Evolutionary conservation across 2,113 vertebrate genomes (phyloP).

Genomic region (Cairina moschata): DNA sequence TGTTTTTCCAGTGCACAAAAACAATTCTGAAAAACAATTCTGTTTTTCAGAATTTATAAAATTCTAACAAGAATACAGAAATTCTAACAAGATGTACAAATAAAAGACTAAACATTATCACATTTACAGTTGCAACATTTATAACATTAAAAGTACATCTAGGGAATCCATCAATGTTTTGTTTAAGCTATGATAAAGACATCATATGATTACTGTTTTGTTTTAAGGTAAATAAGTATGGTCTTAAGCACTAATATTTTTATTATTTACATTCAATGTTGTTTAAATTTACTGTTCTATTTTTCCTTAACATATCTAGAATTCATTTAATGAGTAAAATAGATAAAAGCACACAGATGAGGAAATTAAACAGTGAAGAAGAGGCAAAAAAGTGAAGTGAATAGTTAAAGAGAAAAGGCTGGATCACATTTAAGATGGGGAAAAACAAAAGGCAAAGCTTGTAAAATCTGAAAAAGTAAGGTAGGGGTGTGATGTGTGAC

Average conservation of each 20-base stretch:
- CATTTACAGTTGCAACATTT: background rate
- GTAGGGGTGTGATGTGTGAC: slow-evolving; percentile 65
- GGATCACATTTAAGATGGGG: slow-evolving; percentile 20
- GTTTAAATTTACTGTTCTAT: background rate
- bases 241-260: background rate
- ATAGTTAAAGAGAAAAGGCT: slow-evolving; percentile 40
- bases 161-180: background rate
- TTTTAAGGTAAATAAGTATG: background rate
- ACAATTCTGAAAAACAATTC: background rate
- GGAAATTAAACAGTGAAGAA: slow-evolving; percentile 1
- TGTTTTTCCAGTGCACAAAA: background rate
- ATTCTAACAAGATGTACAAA: background rate
- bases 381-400: slow-evolving; percentile 18
- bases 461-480: slow-evolving; percentile 60
- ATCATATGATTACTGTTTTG: background rate
- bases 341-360: background rate
- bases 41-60: background rate
- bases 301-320: background rate
- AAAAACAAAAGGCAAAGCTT: slow-evolving; percentile 63
- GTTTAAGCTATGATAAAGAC: background rate
- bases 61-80: background rate
- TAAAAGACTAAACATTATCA: background rate
- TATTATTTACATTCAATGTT: background rate
- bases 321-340: background rate
- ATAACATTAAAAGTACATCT: background rate